A percentile compares a stretch with the other conserved stretches of the same genome.
These are phyloP conservation scores for Stenichneumon culpator DNA, from an alignment of 2,888 invertebrate species.

Conservation along the genomic window DNA sequence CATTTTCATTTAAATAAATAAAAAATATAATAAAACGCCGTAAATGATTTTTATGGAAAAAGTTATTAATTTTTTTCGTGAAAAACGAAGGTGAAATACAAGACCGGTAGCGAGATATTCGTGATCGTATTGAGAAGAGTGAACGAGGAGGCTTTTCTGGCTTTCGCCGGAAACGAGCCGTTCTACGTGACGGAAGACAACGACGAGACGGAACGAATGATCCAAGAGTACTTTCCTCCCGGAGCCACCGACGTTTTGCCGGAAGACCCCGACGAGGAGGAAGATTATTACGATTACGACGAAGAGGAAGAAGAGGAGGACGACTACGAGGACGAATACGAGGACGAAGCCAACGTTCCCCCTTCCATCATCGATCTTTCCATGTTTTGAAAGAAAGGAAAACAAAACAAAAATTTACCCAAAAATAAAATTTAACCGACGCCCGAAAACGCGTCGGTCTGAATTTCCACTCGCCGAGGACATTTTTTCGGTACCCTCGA, in stretches of 20 bases:
- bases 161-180: slow-evolving; percentile 89
- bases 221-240: slow-evolving; percentile 89
- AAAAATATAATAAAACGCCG: not conserved
- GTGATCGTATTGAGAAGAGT: slow-evolving; percentile 89
- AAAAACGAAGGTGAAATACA: slow-evolving; percentile 72
- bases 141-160: slow-evolving; percentile 88
- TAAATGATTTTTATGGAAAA: not conserved
- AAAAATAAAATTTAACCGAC: not conserved
- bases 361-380: slow-evolving; percentile 59
- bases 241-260: slow-evolving; percentile 79
- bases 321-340: slow-evolving; percentile 66
- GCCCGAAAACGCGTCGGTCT: not conserved
- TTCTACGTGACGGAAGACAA: slow-evolving; percentile 90
- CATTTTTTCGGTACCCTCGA: not conserved
- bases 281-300: slow-evolving; percentile 59
- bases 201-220: slow-evolving; percentile 88
- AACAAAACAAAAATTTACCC: not conserved
- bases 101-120: slow-evolving; percentile 76
- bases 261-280: slow-evolving; percentile 60
- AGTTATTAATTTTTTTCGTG: slow-evolving; percentile 8
- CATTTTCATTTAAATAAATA: no score
- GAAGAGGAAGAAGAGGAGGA: slow-evolving; percentile 53
- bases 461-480: not conserved
- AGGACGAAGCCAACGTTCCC: slow-evolving; percentile 41
- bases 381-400: slow-evolving; percentile 43